Base-by-base conservation (phyloP, 2,888 invertebrate species). In the Elegia similella region DNA sequence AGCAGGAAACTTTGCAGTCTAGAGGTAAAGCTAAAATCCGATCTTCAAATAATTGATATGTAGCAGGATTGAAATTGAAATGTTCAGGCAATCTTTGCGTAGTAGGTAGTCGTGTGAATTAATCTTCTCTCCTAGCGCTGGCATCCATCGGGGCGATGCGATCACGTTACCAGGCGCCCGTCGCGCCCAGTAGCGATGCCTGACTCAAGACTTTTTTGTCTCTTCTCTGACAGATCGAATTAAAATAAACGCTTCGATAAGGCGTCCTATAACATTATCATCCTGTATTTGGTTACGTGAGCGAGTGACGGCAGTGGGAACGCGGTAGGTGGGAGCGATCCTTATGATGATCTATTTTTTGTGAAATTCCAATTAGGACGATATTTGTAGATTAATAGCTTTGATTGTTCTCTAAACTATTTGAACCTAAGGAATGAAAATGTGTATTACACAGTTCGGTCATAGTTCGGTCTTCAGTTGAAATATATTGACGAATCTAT, bases 161-260 rank as follows among this genome's bases (percentile, higher is more conserved):
- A 78, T 77, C 81, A 69, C 70, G 73, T 75, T 78, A 72, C 78
- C 70, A 66, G 73, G 70, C 74, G 74, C 70, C 73, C 70, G 73
- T 68, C 71, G 75, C 77, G 70, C 75, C 80, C 87, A 76, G 88
- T 88, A 90, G 90, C 88, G 70, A 74, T 75, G 76, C 77, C 76
- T 74, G 66, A 72, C 66, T 77, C 75, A 75, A 72, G 59, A 68
- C 23, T 88, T 89, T 88, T 91, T 88, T 88, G 79, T 80, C 76
- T 80, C 80, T 77, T 79, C 76, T 82, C 90, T 89, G 91, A 91
- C 91, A 91, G 88, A 88, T 89, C 89, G 82, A 89, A 91, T 91
- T 91, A 91, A 88, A 90, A 89, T 91, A 91, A 91, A 90, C 88
- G 91, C 82, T 88, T 74, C 82, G 88, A 88, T 88, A 88, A 83